These are phyloP conservation scores for Nasonovia ribisnigri DNA, from an alignment of 2,888 invertebrate species.

Conservation along the genomic window DNA sequence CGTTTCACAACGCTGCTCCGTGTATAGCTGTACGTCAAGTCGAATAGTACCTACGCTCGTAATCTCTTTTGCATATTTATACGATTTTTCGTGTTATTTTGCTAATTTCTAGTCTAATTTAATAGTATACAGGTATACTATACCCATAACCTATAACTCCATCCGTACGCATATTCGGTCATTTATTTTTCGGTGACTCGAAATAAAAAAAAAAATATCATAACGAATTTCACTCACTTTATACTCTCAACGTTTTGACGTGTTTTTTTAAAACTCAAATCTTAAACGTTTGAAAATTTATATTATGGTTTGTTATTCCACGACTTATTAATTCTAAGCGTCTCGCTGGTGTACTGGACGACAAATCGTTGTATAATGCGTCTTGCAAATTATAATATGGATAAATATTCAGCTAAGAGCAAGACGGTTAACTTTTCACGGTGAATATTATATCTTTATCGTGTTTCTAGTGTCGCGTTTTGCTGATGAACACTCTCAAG, in stretches of 20 bases:
- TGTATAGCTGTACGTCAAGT: not conserved
- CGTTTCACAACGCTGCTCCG: not conserved
- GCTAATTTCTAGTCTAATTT: not conserved
- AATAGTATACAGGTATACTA: not conserved
- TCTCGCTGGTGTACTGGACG: not conserved
- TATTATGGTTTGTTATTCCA: not conserved
- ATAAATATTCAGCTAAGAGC: not conserved
- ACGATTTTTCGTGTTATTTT: not conserved
- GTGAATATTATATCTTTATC: not conserved
- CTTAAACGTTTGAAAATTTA: not conserved
- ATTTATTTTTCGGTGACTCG: not conserved
- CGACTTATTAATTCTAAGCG: not conserved
- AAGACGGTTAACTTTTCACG: not conserved
- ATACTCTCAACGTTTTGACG: not conserved
- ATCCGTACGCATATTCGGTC: not conserved
- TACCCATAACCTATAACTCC: not conserved
- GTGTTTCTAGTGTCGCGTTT: not conserved
- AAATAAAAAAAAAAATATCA: not conserved
- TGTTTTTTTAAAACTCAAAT: not conserved
- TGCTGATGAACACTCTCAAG: not conserved
- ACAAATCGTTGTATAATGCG: not conserved
- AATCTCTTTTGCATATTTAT: constrained; percentile 9
- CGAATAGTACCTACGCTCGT: not conserved
- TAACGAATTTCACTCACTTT: not conserved
- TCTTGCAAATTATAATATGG: not conserved